Evolutionary conservation across 2,888 invertebrate species (phyloP).

Genomic region (Drosophila yooni): DNA sequence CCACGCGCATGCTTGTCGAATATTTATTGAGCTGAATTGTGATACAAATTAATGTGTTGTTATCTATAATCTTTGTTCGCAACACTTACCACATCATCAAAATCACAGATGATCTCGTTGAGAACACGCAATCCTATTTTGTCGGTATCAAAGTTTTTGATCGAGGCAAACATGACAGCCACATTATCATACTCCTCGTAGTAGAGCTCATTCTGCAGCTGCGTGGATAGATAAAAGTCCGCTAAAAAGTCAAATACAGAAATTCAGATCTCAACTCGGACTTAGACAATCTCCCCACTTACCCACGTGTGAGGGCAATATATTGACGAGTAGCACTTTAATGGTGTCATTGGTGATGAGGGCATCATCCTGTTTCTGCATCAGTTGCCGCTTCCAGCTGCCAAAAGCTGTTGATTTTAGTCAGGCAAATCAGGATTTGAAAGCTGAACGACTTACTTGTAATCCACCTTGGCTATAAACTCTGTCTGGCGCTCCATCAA

Average conservation of each 20-base stretch:
- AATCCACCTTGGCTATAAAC: conserved; percentile 94
- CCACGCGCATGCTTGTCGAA: conserved; percentile 88
- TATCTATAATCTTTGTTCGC: background rate
- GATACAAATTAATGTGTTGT: background rate
- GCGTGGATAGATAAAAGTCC: conserved; percentile 91
- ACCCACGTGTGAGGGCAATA: conserved; percentile 97
- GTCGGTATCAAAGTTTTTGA: conserved; percentile 91
- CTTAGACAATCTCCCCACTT: conserved; percentile 64
- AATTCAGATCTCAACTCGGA: background rate
- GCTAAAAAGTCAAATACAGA: conserved; percentile 86
- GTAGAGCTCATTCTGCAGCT: conserved; percentile 90
- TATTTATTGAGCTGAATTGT: conserved; percentile 87
- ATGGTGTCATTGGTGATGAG: conserved; percentile 94
- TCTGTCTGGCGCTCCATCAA: conserved; percentile 95
- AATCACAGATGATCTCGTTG: conserved; percentile 96
- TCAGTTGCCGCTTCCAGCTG: conserved; percentile 89
- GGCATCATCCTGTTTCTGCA: conserved; percentile 94
- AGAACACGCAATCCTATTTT: conserved; percentile 89
- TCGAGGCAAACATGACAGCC: conserved; percentile 98
- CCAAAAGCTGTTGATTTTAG: conserved; percentile 27
- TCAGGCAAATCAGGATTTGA: conserved; percentile 10
- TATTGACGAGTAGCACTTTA: conserved; percentile 95
- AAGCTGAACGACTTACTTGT: conserved; percentile 86
- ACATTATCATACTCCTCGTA: conserved; percentile 95
- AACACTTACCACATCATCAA: conserved; percentile 90